Conservation (phyloP, 2,113 vertebrate genomes). For the Anser cygnoides region DNA sequence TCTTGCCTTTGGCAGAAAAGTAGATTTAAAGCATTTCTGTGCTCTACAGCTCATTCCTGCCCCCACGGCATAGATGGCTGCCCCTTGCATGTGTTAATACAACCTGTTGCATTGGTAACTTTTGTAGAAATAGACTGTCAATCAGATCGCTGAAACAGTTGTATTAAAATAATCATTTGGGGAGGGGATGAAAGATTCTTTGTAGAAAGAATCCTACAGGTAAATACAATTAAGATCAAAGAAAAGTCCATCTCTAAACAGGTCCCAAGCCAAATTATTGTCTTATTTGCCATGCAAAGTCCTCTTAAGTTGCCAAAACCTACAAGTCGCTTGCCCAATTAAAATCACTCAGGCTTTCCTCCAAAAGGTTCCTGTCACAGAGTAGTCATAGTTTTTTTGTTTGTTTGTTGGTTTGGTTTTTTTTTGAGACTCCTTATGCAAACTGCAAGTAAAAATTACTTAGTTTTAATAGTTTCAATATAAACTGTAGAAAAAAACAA, state of each 20-base stretch:
- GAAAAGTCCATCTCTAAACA: neutral
- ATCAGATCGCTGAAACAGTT: neutral
- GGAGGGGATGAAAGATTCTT: neutral
- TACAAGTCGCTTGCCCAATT: neutral
- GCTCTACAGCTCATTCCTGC: neutral
- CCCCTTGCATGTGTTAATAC: neutral
- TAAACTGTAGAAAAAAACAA: neutral
- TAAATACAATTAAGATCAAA: neutral
- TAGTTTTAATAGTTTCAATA: neutral
- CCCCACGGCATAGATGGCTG: rapidly evolving
- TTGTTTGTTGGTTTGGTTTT: neutral
- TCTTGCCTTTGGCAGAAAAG: neutral
- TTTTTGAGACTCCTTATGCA: neutral
- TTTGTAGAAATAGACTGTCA: neutral
- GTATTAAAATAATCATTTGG: neutral
- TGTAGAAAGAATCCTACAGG: neutral
- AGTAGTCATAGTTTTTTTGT: neutral
- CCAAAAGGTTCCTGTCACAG: neutral
- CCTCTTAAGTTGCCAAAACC: neutral
- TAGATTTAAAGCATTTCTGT: neutral
- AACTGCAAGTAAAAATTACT: neutral
- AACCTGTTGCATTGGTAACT: neutral
- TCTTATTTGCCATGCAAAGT: rapidly evolving
- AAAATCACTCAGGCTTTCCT: neutral
- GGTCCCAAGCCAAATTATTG: neutral